Evolutionary conservation across 2,797 vertebrate genomes (phyloP), one percentile per base, ranked within the genome.

Genomic region (Tokudaia muenninki): DNA sequence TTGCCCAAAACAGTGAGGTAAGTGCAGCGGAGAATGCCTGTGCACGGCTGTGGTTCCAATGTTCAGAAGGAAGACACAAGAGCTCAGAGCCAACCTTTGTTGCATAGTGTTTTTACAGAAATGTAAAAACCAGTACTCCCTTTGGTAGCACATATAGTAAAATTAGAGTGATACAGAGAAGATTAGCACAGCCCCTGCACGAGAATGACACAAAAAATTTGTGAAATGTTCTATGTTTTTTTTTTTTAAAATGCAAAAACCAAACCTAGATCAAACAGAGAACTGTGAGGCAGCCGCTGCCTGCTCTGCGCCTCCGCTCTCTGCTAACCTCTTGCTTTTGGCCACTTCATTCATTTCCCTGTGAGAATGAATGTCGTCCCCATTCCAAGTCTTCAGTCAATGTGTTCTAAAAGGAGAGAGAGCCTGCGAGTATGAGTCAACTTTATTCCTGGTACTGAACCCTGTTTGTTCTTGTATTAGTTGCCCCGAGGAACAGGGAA

Each of bases 381-480:
- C 91, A 47, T 86, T 96, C 97, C 98, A 98, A 91, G 92, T 92
- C 96, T 96, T 97, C 96, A 97, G 19, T 97, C 97, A 97, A 55
- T 97, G 93, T 90, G 79, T 97, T 97, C 97, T 98, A 97, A 98
- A 98, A 98, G 95, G 93, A 96, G 96, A 97, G 92, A 96, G 70
- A 97, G 97, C 94, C 95, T 92, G 29, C 92, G 94, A 78, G 90
- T 78, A 94, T 98, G 97, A 98, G 97, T 98, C 97, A 98, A 31
- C 96, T 95, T 97, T 98, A 98, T 97, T 98, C 97, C 87, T 97
- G 97, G 97, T 96, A 93, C 94, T 94, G 95, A 94, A 91, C 82
- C 88, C 93, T 97, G 93, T 96, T 96, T 96, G 97, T 97, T 95
- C 94, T 96, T 87, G 41, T 86, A 81, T 83, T 75, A 89, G 96